Conservation (phyloP, 1,140 invertebrate genomes). For the Heliconius nattereri region DNA sequence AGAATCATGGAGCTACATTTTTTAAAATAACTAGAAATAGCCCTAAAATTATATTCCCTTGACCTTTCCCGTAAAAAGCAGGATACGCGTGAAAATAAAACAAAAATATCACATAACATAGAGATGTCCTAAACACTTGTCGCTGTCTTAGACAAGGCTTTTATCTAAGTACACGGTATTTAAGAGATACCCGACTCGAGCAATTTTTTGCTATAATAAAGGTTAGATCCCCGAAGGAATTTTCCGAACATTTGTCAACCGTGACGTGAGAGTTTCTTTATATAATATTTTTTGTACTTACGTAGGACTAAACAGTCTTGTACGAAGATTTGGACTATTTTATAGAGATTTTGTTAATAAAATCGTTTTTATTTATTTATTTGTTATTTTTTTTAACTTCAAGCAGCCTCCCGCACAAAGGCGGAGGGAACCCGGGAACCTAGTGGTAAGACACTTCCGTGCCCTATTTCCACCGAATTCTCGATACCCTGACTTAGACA, state of each 20-base stretch:
- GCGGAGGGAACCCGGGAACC: too few species aligned
- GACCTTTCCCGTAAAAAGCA: neutral
- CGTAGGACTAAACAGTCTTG: too few species aligned
- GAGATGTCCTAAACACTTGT: neutral
- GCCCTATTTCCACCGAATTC: too few species aligned
- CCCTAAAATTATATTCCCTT: too few species aligned
- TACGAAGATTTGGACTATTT: too few species aligned
- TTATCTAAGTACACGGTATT: conserved; percentile 8
- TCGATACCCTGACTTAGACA: too few species aligned
- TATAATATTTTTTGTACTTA: conserved; percentile 2
- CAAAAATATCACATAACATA: neutral
- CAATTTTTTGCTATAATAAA: conserved; percentile 9
- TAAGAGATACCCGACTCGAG: neutral
- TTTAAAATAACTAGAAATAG: too few species aligned
- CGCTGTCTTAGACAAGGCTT: neutral
- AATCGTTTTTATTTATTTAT: too few species aligned
- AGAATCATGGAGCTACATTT: too few species aligned
- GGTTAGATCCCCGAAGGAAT: conserved; percentile 3
- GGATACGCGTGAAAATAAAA: neutral
- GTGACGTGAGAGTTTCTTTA: neutral
- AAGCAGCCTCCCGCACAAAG: too few species aligned
- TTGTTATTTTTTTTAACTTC: too few species aligned
- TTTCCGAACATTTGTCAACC: conserved; percentile 7
- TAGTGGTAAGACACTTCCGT: too few species aligned
- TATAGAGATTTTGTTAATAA: neutral